Base-by-base conservation (phyloP, 2,888 invertebrate species). In the Andrena chrysosceles region DNA sequence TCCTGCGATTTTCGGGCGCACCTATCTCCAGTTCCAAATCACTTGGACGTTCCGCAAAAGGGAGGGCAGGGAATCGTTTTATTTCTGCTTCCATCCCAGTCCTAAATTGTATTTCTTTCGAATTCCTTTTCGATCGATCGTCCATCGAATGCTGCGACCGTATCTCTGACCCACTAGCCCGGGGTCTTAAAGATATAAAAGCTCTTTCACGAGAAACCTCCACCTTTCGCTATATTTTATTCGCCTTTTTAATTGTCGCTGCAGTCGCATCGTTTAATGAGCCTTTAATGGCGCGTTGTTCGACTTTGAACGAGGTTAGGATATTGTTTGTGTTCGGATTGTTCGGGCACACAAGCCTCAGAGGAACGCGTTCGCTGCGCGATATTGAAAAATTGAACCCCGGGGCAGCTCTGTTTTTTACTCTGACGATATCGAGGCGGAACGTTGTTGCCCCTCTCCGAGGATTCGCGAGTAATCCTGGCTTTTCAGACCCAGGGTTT, bases 401-500 rank as follows among this genome's bases (percentile, higher is more conserved):
- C 31, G 10, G 16, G 6, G 23, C 31, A 2, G 6, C 0, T 33
- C 35, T 64, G 42, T 5, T 16, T 42, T 74, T 66, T 74, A 77
- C 74, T 74, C 66, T 60, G 66, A 64, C 68, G 20, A 16, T 77
- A 56, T 64, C 78, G 56, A 35, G 26, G 35, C 1, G 48, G 35
- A 59, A 56, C 49, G 49, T 69, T 69, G 77, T 42, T 56, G 62
- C 26, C 56, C 63, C 35, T 42, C 20, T 35, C 16, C 4, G 16
- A 35, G 54, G 69, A 77, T 69, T 64, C 63, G 33, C 20, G 16
- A 35, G 63, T 77, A 77, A 77, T 77, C 77, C 78, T 68, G 56
- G 68, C 63, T 77, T 63, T 63, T 29, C 62, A 33, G 20, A 49
- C 35, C 33, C 54, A 16, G 1, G 20, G 31, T 63, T 77, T 56